Percentiles rank a stretch among this genome's conserved stretches.
phyloP scores from a whole-genome alignment of 2,888 invertebrate species.

The Drosophila histrio region DNA sequence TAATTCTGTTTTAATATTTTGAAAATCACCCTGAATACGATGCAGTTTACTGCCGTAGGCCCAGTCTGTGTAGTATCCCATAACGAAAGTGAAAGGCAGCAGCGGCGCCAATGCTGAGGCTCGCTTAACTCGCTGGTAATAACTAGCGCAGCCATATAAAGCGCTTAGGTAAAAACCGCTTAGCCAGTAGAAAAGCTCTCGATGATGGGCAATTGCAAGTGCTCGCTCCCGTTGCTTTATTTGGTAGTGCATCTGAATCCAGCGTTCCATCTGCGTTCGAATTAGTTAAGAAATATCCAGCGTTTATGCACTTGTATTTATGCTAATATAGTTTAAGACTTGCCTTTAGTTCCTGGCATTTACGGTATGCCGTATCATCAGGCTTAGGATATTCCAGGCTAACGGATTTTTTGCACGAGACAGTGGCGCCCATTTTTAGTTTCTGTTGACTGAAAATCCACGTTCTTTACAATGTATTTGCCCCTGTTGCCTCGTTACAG shows the following conservation, averaged over 20 bases:
- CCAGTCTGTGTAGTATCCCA: constrained; percentile 90
- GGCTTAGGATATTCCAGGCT: constrained; percentile 64
- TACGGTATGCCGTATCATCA: constrained; percentile 79
- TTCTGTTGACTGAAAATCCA: background rate
- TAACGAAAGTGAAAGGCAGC: constrained; percentile 89
- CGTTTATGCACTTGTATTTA: background rate
- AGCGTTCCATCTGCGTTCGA: constrained; percentile 88
- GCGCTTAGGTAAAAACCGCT: constrained; percentile 88
- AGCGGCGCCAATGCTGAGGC: constrained; percentile 87
- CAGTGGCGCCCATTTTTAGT: constrained; percentile 71
- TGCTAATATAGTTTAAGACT: constrained; percentile 8
- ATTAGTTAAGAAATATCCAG: constrained; percentile 1
- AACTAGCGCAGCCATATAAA: constrained; percentile 85
- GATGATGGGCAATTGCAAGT: constrained; percentile 88
- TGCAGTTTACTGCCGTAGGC: constrained; percentile 91
- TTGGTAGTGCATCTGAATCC: constrained; percentile 92
- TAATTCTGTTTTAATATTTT: background rate
- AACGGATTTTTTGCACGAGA: constrained; percentile 62
- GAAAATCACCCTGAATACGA: constrained; percentile 88
- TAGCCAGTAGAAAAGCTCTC: constrained; percentile 91
- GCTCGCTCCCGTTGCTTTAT: constrained; percentile 91
- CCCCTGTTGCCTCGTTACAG: background rate
- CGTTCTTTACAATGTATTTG: constrained; percentile 7
- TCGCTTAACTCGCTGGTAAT: constrained; percentile 87
- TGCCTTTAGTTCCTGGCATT: constrained; percentile 80